Conservation (phyloP, 23 tunicate species). For the Styela plicata region DNA sequence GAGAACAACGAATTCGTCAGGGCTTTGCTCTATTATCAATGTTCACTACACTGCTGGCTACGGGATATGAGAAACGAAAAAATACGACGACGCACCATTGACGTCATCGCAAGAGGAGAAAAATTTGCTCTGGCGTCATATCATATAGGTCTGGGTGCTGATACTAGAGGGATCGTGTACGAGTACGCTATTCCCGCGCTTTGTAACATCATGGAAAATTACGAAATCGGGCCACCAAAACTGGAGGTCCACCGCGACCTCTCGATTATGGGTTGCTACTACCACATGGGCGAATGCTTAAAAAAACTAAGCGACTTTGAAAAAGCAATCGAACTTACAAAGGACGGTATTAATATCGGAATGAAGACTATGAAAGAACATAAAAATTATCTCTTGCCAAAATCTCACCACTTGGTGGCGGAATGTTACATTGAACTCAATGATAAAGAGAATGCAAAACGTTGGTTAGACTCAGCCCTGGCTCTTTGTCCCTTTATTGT, state of each 20-base stretch:
- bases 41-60: slow-evolving; percentile 26
- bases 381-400: slow-evolving; percentile 17
- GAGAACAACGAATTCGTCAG: slow-evolving; percentile 12
- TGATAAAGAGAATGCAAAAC: slow-evolving; percentile 4
- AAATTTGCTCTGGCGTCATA: slow-evolving; percentile 3
- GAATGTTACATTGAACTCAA: slow-evolving; percentile 5
- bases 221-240: slow-evolving; percentile 22
- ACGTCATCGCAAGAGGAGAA: slow-evolving; percentile 16
- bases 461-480: slow-evolving; percentile 18
- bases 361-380: slow-evolving; percentile 26
- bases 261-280: slow-evolving; percentile 22
- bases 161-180: slow-evolving; percentile 15
- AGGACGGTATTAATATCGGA: slow-evolving; percentile 22
- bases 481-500: slow-evolving; percentile 19
- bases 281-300: background rate
- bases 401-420: slow-evolving; percentile 22
- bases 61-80: slow-evolving; percentile 19
- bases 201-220: background rate
- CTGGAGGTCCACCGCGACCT: slow-evolving; percentile 13
- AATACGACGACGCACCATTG: slow-evolving; percentile 6
- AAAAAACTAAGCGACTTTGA: slow-evolving; percentile 4
- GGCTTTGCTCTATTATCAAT: slow-evolving; percentile 24
- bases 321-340: background rate
- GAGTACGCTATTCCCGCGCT: slow-evolving; percentile 22
- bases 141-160: background rate